Base-by-base conservation (phyloP, 2,113 vertebrate species). In the Anolis sagrei region DNA sequence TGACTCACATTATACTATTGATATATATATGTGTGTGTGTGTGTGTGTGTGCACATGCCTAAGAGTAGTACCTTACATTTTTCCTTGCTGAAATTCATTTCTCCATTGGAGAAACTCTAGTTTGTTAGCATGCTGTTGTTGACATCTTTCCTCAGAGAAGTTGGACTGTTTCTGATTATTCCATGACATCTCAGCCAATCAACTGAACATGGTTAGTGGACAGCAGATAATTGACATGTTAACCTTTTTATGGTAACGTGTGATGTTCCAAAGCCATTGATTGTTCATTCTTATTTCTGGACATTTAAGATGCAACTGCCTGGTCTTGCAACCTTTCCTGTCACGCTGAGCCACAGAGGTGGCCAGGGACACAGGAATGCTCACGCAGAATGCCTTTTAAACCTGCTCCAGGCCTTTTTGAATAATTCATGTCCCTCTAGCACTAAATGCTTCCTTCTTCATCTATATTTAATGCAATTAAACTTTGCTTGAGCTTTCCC, bases 381-480 rank as follows among this genome's bases (percentile, higher is more conserved):
- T 36, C 80, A 70, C 7, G 75, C 64, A 58, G 83, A 64, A 78
- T 70, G 76, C 76, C 83, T 85, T 79, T 85, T 78, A 78, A 85
- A 85, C 76, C 51, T 79, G 76, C 83, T 51, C 83, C 62, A 70
- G 64, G 75, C 48, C 66, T 58, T 32, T 36, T 7, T 85, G 66
- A 78, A 85, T 85, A 85, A 78, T 85, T 85, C 76, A 85, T 85
- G 25, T 39, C 76, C 25, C 68, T 85, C 75, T 70, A 78, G 76
- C 76, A 79, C 83, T 61, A 58, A 85, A 78, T 70, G 83, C 83
- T 85, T 79, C 83, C 76, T 85, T 19, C 83, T 85, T 78, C 83
- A 85, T 85, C 83, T 79, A 79, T 78, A 85, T 85, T 85, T 85
- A 64, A 85, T 85, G 76, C 58, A 78, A 79, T 78, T 85, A 85